Evolutionary conservation across 1,140 invertebrate genomes (phyloP).

Genomic region (Tetramorium alpestre): DNA sequence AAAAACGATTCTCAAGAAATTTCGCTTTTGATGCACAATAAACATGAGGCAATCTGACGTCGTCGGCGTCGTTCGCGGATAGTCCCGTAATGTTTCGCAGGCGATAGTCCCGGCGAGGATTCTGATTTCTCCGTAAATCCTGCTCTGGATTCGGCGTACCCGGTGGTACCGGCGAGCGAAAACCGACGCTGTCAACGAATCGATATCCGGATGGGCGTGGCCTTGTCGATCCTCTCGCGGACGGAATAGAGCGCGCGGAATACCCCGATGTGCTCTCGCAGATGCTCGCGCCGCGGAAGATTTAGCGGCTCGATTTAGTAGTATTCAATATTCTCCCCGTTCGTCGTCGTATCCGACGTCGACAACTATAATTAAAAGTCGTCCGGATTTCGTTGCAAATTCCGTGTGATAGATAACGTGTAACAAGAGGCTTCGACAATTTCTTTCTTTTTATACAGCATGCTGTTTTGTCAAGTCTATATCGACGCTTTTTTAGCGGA

Average conservation of each 20-base stretch:
- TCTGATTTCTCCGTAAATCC: conserved; percentile 58
- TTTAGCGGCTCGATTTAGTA: conserved; percentile 51
- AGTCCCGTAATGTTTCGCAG: conserved; percentile 42
- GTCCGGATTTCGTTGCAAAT: conserved; percentile 22
- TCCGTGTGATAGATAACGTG: conserved; percentile 2
- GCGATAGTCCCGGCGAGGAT: conserved; percentile 50
- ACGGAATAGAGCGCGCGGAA: conserved; percentile 63
- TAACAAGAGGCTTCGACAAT: background rate
- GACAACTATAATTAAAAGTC: conserved; percentile 43
- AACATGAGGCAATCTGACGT: conserved; percentile 36
- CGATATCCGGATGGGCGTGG: conserved; percentile 77
- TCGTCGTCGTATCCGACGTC: background rate
- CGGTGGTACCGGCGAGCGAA: conserved; percentile 63
- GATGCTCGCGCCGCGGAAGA: conserved; percentile 51
- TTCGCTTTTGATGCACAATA: conserved; percentile 5
- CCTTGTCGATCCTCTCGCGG: conserved; percentile 71
- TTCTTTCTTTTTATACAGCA: background rate
- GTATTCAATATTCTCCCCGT: background rate
- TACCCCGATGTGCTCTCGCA: conserved; percentile 52
- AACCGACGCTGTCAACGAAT: conserved; percentile 77
- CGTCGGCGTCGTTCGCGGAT: conserved; percentile 33
- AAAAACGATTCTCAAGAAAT: background rate
- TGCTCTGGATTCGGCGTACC: conserved; percentile 48
- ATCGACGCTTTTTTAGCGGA: background rate
- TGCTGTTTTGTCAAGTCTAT: background rate